A percentile compares a stretch with the other conserved stretches of the same genome.
These are phyloP conservation scores for Mylabris phalerata DNA, from an alignment of 1,140 invertebrate species.

Conservation along the genomic window DNA sequence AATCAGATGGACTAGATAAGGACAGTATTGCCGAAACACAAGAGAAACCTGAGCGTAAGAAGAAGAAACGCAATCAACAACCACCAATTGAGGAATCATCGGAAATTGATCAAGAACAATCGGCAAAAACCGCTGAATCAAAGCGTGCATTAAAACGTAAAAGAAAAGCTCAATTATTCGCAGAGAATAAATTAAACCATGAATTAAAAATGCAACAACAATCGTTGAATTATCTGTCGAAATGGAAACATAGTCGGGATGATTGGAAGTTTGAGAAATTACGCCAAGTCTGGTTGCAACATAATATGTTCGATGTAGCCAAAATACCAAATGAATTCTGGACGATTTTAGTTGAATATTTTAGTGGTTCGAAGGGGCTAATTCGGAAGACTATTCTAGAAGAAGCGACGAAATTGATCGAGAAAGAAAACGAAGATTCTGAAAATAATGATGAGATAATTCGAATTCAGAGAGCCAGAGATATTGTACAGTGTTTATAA, in stretches of 20 bases:
- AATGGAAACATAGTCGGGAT: slow-evolving; percentile 61
- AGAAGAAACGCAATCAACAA: slow-evolving; percentile 2
- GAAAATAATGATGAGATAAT: slow-evolving; percentile 39
- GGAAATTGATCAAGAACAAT: neutral
- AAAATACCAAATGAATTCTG: slow-evolving; percentile 54
- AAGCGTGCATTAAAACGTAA: slow-evolving; percentile 27
- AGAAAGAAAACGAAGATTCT: slow-evolving; percentile 47
- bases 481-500: slow-evolving; percentile 35
- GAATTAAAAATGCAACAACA: slow-evolving; percentile 34
- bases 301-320: slow-evolving; percentile 55
- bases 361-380: slow-evolving; percentile 58
- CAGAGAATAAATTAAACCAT: slow-evolving; percentile 29
- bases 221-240: slow-evolving; percentile 51
- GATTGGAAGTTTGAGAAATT: slow-evolving; percentile 75
- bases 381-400: slow-evolving; percentile 52
- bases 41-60: neutral
- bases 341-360: slow-evolving; percentile 61
- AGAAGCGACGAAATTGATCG: slow-evolving; percentile 57
- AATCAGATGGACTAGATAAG: no score
- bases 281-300: slow-evolving; percentile 65
- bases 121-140: slow-evolving; percentile 25
- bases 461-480: slow-evolving; percentile 29
- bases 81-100: neutral
- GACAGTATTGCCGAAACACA: neutral
- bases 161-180: slow-evolving; percentile 26